Evolutionary conservation across 2,113 vertebrate species (phyloP).

Genomic region (Stigmatopora argus): DNA sequence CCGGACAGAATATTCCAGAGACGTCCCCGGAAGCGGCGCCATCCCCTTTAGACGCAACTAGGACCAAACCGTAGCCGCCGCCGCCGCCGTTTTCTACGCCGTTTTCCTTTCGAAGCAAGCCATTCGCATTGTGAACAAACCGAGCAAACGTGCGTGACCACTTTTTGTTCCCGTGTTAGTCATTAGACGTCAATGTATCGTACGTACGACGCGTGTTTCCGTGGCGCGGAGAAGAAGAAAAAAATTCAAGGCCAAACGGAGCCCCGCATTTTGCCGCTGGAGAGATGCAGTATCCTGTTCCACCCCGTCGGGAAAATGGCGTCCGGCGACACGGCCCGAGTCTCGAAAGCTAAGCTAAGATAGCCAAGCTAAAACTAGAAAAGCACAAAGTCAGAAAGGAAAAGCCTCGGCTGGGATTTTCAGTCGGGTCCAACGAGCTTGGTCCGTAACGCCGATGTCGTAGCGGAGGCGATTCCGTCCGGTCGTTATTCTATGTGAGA

Average conservation of each 20-base stretch:
- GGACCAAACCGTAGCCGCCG: conserved; percentile 19
- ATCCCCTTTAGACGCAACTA: conserved; percentile 40
- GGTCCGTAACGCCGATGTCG: too few relatives aligned
- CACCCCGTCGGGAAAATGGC: background rate
- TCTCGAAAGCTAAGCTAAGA: background rate
- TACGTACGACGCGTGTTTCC: conserved; percentile 27
- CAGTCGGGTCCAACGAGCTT: too few relatives aligned
- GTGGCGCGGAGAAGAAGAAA: conserved; percentile 15
- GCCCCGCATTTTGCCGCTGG: conserved; percentile 27
- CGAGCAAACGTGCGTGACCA: conserved; percentile 27
- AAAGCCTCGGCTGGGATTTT: background rate
- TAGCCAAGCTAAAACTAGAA: background rate
- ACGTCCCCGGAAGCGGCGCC: conserved; percentile 41
- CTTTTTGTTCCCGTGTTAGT: conserved; percentile 33
- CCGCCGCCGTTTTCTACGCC: conserved; percentile 50
- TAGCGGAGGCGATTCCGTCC: too few relatives aligned
- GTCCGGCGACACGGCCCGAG: background rate
- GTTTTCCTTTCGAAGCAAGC: conserved; percentile 28
- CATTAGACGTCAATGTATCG: conserved; percentile 23
- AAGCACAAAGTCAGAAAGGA: conserved; percentile 1
- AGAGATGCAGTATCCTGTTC: conserved; percentile 55
- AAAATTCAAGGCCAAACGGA: conserved; percentile 31
- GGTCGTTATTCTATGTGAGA: too few relatives aligned
- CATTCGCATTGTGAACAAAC: conserved; percentile 22
- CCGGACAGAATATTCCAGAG: conserved; percentile 66